Evolutionary conservation across 2,888 invertebrate species (phyloP).

Genomic region (Clepsis dumicolana): DNA sequence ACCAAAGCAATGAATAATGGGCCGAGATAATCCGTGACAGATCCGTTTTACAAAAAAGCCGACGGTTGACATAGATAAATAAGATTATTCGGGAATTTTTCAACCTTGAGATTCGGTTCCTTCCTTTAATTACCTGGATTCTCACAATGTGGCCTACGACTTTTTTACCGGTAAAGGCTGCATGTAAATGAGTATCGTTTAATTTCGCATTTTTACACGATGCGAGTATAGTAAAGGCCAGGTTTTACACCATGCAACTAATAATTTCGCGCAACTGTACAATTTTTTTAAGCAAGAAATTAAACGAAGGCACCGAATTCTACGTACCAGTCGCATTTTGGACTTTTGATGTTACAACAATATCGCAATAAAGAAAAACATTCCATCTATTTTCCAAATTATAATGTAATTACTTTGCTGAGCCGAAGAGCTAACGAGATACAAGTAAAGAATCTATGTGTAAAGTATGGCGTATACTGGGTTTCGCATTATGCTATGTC

Average conservation of each 20-base stretch:
- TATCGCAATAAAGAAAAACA: no score
- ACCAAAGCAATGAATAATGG: slow-evolving; percentile 81
- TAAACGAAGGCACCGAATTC: no score
- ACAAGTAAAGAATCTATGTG: no score
- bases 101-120: slow-evolving; percentile 72
- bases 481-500: not conserved
- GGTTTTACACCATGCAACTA: not conserved
- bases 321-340: no score
- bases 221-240: no score
- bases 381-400: no score
- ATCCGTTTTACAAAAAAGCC: slow-evolving; percentile 83
- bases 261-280: not conserved
- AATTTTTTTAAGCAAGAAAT: no score
- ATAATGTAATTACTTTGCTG: not conserved
- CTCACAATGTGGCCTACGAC: slow-evolving; percentile 78
- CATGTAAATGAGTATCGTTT: slow-evolving; percentile 4
- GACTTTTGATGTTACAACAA: no score
- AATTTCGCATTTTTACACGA: slow-evolving; percentile 16
- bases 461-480: no score
- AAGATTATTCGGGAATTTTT: slow-evolving; percentile 79
- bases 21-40: slow-evolving; percentile 83
- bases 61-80: slow-evolving; percentile 82
- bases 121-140: slow-evolving; percentile 83
- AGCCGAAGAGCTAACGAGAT: no score
- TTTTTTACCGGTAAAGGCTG: slow-evolving; percentile 44